These are phyloP conservation scores for Gambusia yucatana DNA, from an alignment of 2,797 vertebrate species.

Conservation along the genomic window DNA sequence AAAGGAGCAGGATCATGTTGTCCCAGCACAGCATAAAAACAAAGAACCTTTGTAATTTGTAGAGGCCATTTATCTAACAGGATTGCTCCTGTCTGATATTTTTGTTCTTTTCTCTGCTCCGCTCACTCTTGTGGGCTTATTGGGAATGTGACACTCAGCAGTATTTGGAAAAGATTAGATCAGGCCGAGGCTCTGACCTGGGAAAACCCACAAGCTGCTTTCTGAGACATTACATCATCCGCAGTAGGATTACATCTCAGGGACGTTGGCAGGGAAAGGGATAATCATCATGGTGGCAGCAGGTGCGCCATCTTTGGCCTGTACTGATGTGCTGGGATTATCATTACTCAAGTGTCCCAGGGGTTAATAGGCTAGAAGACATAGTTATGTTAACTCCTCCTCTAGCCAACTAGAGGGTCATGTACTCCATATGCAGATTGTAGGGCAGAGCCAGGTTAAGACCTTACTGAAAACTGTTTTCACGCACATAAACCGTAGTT, in stretches of 20 bases:
- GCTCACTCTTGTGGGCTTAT: not conserved
- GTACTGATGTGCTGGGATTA: conserved; percentile 38
- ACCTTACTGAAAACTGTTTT: not conserved
- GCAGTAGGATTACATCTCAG: conserved; percentile 40
- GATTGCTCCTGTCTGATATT: not conserved
- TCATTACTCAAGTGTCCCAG: conserved; percentile 21
- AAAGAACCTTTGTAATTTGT: not conserved
- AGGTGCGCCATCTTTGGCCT: conserved; percentile 18
- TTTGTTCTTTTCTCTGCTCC: not conserved
- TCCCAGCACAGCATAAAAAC: not conserved
- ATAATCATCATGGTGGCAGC: conserved; percentile 45
- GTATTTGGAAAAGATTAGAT: conserved; percentile 16
- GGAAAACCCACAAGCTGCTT: conserved; percentile 28
- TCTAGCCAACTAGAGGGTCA: not conserved
- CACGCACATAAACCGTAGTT: not conserved
- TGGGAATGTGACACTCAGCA: not conserved
- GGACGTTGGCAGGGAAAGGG: conserved; percentile 23
- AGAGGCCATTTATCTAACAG: not conserved
- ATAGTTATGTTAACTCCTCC: not conserved
- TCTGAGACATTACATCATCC: conserved; percentile 46
- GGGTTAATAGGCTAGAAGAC: conserved; percentile 33
- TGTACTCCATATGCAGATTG: not conserved
- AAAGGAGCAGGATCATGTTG: not conserved
- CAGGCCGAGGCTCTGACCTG: conserved; percentile 1
- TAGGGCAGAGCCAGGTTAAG: not conserved